A percentile compares a stretch with the other conserved stretches of the same genome.
These are phyloP conservation scores for Metellina segmentata DNA, from an alignment of 2,888 invertebrate genomes.

Conservation along the genomic window DNA sequence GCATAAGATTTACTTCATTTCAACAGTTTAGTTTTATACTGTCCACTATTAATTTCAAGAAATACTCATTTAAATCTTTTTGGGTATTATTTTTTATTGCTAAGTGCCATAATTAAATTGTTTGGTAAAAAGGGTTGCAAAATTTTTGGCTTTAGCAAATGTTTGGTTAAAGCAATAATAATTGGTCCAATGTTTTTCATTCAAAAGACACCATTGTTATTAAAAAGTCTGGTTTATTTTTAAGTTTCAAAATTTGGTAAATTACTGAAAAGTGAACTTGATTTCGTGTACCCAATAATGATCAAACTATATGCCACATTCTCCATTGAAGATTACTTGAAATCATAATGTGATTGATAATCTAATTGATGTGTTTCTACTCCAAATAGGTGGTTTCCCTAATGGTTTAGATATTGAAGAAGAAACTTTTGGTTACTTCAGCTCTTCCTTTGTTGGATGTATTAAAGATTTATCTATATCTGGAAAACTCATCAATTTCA, in stretches of 20 bases:
- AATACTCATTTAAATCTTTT: no score
- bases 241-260: neutral
- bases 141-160: no score
- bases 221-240: no score
- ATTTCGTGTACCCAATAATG: neutral
- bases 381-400: constrained; percentile 69
- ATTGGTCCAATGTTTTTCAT: no score
- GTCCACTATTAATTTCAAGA: no score
- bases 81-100: no score
- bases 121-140: no score
- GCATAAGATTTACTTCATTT: no score
- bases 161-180: no score
- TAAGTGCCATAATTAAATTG: no score
- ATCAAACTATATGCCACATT: neutral
- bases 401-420: constrained; percentile 61
- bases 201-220: no score
- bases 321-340: neutral
- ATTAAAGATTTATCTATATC: constrained; percentile 63
- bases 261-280: neutral
- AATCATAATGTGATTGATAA: neutral
- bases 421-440: constrained; percentile 72
- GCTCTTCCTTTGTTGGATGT: constrained; percentile 69
- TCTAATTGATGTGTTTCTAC: neutral
- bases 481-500: constrained; percentile 58
- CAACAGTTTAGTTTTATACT: no score